Evolutionary conservation across 2,797 vertebrate species (phyloP).

Genomic region (Bovichtus variegatus): DNA sequence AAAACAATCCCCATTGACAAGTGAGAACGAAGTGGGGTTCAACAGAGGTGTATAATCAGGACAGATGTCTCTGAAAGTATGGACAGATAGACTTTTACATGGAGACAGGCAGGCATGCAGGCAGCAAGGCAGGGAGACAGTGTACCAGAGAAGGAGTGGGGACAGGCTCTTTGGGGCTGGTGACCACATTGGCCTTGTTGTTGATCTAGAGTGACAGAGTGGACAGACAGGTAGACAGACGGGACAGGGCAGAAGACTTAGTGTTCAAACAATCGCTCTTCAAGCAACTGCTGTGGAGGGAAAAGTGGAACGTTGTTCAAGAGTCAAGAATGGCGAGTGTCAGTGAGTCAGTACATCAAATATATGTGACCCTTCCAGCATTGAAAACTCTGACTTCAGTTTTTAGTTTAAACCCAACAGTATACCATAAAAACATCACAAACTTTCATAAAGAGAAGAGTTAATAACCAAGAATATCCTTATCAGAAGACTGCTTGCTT

Average conservation of each 20-base stretch:
- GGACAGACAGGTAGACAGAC: conserved; percentile 85
- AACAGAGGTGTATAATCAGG: neutral
- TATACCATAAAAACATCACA: neutral
- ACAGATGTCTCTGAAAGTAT: conserved; percentile 1
- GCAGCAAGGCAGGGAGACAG: conserved; percentile 71
- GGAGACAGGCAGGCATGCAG: conserved; percentile 32
- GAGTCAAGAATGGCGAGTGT: neutral
- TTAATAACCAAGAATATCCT: neutral
- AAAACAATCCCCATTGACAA: neutral
- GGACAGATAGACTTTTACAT: neutral
- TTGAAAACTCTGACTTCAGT: neutral
- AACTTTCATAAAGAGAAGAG: neutral
- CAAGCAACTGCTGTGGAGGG: conserved; percentile 51
- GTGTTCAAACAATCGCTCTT: conserved; percentile 38
- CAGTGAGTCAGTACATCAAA: neutral
- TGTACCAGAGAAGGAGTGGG: conserved; percentile 96
- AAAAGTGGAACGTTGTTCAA: conserved; percentile 16
- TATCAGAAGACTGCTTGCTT: neutral
- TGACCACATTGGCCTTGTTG: conserved; percentile 99
- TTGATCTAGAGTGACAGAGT: conserved; percentile 93
- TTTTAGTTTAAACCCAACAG: neutral
- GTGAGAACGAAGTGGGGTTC: neutral
- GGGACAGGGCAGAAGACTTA: conserved; percentile 69
- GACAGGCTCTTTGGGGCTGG: conserved; percentile 96
- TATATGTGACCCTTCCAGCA: neutral